Evolutionary conservation across 2,113 vertebrate species (phyloP), one percentile per base, ranked within the genome.

Genomic region (Eleginops maclovinus): DNA sequence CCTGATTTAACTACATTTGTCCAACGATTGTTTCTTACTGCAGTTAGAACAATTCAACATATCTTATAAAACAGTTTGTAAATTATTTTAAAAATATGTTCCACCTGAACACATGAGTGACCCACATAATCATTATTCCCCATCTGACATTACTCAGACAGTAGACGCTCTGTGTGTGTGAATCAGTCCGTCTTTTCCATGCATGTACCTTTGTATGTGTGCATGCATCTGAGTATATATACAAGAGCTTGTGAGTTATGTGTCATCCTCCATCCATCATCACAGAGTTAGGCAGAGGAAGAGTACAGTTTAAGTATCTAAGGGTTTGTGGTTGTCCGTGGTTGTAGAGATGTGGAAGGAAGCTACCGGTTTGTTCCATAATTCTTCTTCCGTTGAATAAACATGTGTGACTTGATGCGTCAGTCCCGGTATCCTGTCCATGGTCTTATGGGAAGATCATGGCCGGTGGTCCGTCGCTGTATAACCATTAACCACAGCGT

Each of bases 401-500:
- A 83, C 54, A 58, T 17, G 7, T 70, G 26, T 46, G 79, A 83
- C 60, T 65, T 83, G 79, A 84, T 77, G 75, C 88, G 59, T 73
- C 75, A 14, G 56, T 15, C 21, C 65, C 65, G 15, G 47, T 28
- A 66, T 87, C 79, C 87, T 75, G 41, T 43, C 46, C 5, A 10
- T 21, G 24, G 62, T 43, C 77, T 70, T 26, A 16, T 63, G 82
- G 74, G 63, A 54, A n/a, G n/a, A 66, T 67, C 89, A 1, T 71
- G 50, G 79, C 80, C 61, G 88, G 89, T 88, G 89, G 88, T 90
- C 88, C n/a, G 2, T 2, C 1, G 12, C 71, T 44, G 51, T 47
- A 51, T 51, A 55, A 77, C 75, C 78, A 70, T 74, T 78, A 71
- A 80, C 51, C 58, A 41, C 69, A 43, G 54, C 58, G 51, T 81